Conservation (phyloP, 2,113 vertebrate genomes). For the Pseudopodoces humilis region DNA sequence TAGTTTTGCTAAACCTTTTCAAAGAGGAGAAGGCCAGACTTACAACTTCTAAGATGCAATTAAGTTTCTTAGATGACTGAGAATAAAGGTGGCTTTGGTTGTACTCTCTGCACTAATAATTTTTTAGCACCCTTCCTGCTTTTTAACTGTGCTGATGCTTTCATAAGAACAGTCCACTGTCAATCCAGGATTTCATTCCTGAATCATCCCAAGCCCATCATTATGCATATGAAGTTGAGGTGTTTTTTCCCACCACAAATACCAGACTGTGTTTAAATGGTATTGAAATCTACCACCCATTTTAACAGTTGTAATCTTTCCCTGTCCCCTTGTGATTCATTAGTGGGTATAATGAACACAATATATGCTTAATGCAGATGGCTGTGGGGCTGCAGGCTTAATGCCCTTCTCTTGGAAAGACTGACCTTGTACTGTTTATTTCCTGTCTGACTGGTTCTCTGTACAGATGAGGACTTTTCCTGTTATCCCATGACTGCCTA, state of each 20-base stretch:
- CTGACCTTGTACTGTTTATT: background rate
- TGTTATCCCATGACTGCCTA: background rate
- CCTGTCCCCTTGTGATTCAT: background rate
- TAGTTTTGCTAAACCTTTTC: background rate
- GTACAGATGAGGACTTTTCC: background rate
- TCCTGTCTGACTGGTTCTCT: background rate
- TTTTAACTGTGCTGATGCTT: background rate
- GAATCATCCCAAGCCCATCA: background rate
- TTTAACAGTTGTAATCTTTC: background rate
- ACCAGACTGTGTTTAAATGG: background rate
- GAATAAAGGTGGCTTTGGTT: background rate
- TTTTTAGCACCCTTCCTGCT: background rate
- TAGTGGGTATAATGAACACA: background rate
- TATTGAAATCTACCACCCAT: background rate
- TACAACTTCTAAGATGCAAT: background rate
- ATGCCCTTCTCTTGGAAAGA: background rate
- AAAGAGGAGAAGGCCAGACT: background rate
- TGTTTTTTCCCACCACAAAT: background rate
- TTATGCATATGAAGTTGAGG: background rate
- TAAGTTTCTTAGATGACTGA: background rate
- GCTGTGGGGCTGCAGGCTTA: background rate
- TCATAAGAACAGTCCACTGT: background rate
- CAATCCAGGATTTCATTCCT: background rate
- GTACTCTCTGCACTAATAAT: background rate
- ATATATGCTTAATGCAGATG: background rate